Conservation (phyloP, 2,113 vertebrate genomes). For the Rhadina sibilatrix region DNA sequence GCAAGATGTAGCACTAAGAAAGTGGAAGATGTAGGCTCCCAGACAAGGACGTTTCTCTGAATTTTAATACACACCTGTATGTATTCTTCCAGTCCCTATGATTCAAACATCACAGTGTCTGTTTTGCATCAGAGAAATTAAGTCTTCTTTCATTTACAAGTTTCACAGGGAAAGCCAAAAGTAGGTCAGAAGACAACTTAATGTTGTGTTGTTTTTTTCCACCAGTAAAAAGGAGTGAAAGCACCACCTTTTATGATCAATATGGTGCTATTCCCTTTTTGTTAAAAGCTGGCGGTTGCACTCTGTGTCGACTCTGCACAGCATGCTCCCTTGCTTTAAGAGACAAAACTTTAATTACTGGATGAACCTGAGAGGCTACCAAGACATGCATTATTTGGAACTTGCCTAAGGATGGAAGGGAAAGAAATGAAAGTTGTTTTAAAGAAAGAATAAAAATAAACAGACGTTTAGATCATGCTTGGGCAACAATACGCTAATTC, state of each 20-base stretch:
- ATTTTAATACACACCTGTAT: constrained; percentile 61
- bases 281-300: background rate
- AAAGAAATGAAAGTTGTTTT: background rate
- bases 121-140: background rate
- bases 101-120: background rate
- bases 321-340: background rate
- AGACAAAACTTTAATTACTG: background rate
- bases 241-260: background rate
- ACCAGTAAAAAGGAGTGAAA: background rate
- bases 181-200: background rate
- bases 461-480: background rate
- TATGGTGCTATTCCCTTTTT: background rate
- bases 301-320: background rate
- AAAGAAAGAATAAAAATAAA: background rate
- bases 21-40: constrained; percentile 9
- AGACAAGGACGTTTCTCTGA: constrained; percentile 8
- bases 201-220: background rate
- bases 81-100: background rate
- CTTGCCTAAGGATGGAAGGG: background rate
- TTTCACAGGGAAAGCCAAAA: background rate
- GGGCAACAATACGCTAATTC: rapidly evolving
- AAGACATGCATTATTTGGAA: background rate
- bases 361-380: background rate
- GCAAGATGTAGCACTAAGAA: constrained; percentile 39
- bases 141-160: background rate